Conservation (phyloP, 2,113 vertebrate species). For the Mustela lutreola region DNA sequence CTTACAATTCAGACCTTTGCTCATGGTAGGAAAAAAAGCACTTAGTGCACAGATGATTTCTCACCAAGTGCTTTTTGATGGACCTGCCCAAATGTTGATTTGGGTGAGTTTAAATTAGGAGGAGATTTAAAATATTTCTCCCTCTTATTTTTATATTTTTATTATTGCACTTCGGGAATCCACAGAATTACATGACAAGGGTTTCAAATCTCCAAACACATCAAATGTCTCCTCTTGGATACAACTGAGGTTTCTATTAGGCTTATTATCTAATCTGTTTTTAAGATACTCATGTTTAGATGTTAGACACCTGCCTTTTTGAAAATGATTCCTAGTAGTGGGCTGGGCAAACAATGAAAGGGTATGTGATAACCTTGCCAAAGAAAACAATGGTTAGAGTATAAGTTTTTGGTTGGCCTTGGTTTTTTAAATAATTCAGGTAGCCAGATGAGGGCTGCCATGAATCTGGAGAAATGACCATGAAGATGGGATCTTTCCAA, state of each 20-base stretch:
- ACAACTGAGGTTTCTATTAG: conserved; percentile 37
- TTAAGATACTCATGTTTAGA: neutral
- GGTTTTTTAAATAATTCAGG: neutral
- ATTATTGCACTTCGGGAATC: neutral
- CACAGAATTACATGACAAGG: neutral
- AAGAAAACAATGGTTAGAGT: neutral
- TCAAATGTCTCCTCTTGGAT: conserved; percentile 68
- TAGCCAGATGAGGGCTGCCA: neutral
- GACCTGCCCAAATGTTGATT: conserved; percentile 59
- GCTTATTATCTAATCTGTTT: conserved; percentile 74
- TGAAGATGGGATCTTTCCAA: neutral
- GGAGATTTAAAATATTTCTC: conserved; percentile 49
- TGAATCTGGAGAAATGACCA: neutral
- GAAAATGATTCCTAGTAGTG: conserved; percentile 55
- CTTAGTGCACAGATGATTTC: conserved; percentile 71
- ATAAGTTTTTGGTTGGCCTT: neutral
- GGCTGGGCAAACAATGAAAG: neutral
- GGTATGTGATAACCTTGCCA: neutral
- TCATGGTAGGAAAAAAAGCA: conserved; percentile 54
- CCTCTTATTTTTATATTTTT: conserved; percentile 53
- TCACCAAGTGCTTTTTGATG: conserved; percentile 69
- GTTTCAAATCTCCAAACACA: conserved; percentile 61
- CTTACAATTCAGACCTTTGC: conserved; percentile 79
- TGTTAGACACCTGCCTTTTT: conserved; percentile 39
- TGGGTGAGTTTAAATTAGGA: conserved; percentile 69